These are phyloP conservation scores for Sarcophaga variegata DNA, from an alignment of 2,888 invertebrate genomes.

Conservation along the genomic window DNA sequence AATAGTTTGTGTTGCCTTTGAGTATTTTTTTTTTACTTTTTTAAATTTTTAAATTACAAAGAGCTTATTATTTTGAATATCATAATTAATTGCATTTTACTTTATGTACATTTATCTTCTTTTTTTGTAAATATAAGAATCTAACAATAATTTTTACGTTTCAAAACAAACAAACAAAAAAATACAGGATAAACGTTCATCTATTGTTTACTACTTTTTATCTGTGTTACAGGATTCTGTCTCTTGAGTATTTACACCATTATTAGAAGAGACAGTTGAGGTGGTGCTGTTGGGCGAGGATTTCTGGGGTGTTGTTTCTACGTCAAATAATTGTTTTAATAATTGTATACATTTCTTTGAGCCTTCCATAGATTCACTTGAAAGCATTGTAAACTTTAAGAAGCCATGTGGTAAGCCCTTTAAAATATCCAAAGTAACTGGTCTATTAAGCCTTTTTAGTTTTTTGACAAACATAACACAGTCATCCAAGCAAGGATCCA, in stretches of 20 bases:
- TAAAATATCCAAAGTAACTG: conserved; percentile 91
- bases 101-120: not conserved
- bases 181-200: not conserved
- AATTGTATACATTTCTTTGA: conserved; percentile 83
- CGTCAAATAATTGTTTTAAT: conserved; percentile 60
- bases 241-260: conserved; percentile 18
- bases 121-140: conserved; percentile 4
- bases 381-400: conserved; percentile 94
- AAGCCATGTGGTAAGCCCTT: conserved; percentile 98
- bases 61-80: conserved; percentile 38
- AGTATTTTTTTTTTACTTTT: conserved; percentile 6
- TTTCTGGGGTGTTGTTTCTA: conserved; percentile 13
- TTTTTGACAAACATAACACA: conserved; percentile 97
- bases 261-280: not conserved
- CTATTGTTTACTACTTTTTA: conserved; percentile 30
- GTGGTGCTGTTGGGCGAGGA: conserved; percentile 20
- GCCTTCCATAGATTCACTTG: conserved; percentile 93
- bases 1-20: conserved; percentile 15
- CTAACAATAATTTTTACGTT: not conserved
- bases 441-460: conserved; percentile 88
- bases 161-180: conserved; percentile 14
- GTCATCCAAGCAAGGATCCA: conserved; percentile 98
- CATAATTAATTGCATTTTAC: conserved; percentile 27
- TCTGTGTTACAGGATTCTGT: conserved; percentile 10
- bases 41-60: conserved; percentile 16